Evolutionary conservation across 1,140 invertebrate genomes (phyloP), one percentile per base, ranked within the genome.

Genomic region (Megathymus violae): DNA sequence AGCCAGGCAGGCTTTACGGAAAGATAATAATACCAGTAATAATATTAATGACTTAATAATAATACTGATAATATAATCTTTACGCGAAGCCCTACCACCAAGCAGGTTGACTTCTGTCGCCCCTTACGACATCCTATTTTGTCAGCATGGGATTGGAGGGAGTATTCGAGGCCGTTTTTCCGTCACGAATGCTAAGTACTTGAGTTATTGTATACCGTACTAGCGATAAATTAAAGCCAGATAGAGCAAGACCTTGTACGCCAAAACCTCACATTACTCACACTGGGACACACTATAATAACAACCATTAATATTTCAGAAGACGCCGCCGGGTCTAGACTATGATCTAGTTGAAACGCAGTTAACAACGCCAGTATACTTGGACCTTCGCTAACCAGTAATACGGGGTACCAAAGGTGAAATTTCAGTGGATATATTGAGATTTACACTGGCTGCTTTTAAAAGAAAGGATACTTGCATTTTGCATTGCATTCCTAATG

Each of bases 401-500:
- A 36, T 36, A 19, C 54, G 3, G 17, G 7, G n/a, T 0, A 31
- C 19, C 10, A 46, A 36, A 19, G 54, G 1, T 9, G n/a, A 36
- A 22, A 58, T 5, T 58, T 13, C 22, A 16, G 11, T 19, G 15
- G n/a, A 36, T 17, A 34, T 58, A 2, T 10, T 5, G 3, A 17
- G 15, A 7, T 9, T 34, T 46, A 13, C 0, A 4, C 22, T 15
- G 54, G 6, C n/a, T 34, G 13, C 34, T 44, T 59, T 0, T 17
- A 46, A 59, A 59, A 41, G 52, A 41, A 31, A 56, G 54, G 54
- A 59, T 41, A 59, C 54, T 46, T 59, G 43, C 41, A 59, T 46
- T 59, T 59, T 59, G 54, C 54, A 59, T 59, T 59, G 22, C 44
- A 46, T 59, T 59, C 36, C 27, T 47, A 34, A 59, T 59, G 54